A percentile compares a stretch with the other conserved stretches of the same genome.
phyloP scores from a whole-genome alignment of 1,140 invertebrate genomes.

The Anastrepha obliqua region DNA sequence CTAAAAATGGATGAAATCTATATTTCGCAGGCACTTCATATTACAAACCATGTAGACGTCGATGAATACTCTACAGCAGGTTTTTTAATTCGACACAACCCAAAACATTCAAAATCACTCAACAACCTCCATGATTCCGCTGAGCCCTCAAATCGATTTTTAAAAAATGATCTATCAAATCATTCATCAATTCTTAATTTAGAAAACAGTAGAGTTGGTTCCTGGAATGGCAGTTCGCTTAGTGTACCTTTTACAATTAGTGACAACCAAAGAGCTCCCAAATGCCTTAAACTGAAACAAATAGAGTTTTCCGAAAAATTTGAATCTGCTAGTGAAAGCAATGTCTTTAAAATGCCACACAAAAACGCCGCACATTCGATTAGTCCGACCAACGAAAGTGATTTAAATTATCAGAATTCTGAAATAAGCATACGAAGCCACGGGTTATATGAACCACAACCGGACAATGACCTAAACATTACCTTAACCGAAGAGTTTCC shows the following conservation, averaged over 20 bases:
- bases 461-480: conserved; percentile 72
- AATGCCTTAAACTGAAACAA: conserved; percentile 11
- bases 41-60: conserved; percentile 64
- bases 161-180: conserved; percentile 3
- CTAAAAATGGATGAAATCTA: conserved; percentile 66
- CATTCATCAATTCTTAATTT: neutral
- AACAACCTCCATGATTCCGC: conserved; percentile 68
- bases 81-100: conserved; percentile 62
- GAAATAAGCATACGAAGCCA: conserved; percentile 79
- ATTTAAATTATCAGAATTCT: conserved; percentile 79
- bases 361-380: conserved; percentile 64
- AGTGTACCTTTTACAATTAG: neutral
- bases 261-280: neutral
- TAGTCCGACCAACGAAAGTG: conserved; percentile 78
- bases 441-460: conserved; percentile 78
- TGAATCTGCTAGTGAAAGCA: conserved; percentile 30
- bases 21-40: conserved; percentile 69
- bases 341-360: conserved; percentile 54
- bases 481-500: conserved; percentile 72
- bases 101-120: conserved; percentile 70
- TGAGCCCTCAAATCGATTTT: conserved; percentile 1
- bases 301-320: neutral
- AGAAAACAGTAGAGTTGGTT: neutral
- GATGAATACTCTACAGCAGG: conserved; percentile 66
- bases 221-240: conserved; percentile 10